Percentiles rank a stretch among this genome's conserved stretches.
phyloP scores from a whole-genome alignment of 2,888 invertebrate species.

The Pelosia muscerda region DNA sequence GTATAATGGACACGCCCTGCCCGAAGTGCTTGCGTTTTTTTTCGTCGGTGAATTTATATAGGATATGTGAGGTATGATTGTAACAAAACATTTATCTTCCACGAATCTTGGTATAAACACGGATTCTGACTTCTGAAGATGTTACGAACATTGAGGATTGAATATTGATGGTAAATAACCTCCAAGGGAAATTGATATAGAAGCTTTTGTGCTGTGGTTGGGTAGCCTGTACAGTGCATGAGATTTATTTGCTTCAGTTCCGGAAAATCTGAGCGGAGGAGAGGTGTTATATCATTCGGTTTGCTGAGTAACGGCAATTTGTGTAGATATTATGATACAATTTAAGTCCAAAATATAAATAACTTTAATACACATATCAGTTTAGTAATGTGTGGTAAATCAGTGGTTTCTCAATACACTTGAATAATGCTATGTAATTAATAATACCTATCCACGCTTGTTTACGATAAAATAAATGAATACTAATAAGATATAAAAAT shows the following conservation, averaged over 20 bases:
- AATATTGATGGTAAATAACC: conserved; percentile 20
- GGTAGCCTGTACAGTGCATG: neutral
- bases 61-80: conserved; percentile 18
- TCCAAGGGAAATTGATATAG: conserved; percentile 20
- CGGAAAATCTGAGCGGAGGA: conserved; percentile 20
- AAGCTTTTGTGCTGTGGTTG: conserved; percentile 7
- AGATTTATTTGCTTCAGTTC: conserved; percentile 17
- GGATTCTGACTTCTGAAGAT: conserved; percentile 10
- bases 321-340: neutral
- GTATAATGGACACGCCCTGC: conserved; percentile 17
- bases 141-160: conserved; percentile 12
- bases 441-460: too few relatives aligned
- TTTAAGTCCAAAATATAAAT: neutral
- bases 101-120: conserved; percentile 12
- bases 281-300: conserved; percentile 8
- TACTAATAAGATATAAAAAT: too few relatives aligned
- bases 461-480: too few relatives aligned
- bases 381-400: neutral
- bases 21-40: conserved; percentile 18
- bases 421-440: too few relatives aligned
- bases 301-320: conserved; percentile 11
- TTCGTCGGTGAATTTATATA: conserved; percentile 19
- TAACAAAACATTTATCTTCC: conserved; percentile 16
- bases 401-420: too few relatives aligned
- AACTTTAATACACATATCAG: neutral